Conservation (phyloP, 1,140 invertebrate genomes). For the Harpegnathos saltator region DNA sequence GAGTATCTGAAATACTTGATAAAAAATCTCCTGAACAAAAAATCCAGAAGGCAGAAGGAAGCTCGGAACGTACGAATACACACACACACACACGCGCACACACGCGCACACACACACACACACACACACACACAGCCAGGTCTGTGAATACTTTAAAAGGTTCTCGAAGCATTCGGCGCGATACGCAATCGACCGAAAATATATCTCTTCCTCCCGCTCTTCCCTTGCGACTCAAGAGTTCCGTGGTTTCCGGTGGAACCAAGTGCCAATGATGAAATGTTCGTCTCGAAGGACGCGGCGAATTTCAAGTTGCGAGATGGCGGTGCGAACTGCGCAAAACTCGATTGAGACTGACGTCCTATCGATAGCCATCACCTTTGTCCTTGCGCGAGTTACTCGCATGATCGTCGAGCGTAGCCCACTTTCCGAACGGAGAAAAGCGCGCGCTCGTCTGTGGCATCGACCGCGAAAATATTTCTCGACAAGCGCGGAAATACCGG, state of each 20-base stretch:
- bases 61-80: neutral
- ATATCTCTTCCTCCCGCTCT: neutral
- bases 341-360: slow-evolving; percentile 31
- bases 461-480: neutral
- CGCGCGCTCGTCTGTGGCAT: neutral
- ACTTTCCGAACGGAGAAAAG: slow-evolving; percentile 7
- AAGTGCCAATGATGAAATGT: slow-evolving; percentile 52
- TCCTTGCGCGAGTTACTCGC: slow-evolving; percentile 12
- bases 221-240: slow-evolving; percentile 44
- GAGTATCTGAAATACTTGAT: slow-evolving; percentile 1
- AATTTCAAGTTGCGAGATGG: slow-evolving; percentile 37
- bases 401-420: slow-evolving; percentile 5
- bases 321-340: slow-evolving; percentile 7
- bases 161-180: slow-evolving; percentile 1
- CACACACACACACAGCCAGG: no score
- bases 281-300: neutral
- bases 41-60: neutral
- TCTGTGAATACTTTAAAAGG: neutral
- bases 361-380: slow-evolving; percentile 38
- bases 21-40: slow-evolving; percentile 5
- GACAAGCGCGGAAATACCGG: neutral
- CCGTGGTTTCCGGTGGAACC: slow-evolving; percentile 23
- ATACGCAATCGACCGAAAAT: neutral
- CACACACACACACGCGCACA: no score
- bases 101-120: no score